Percentiles rank a stretch among this genome's conserved stretches.
Conservation (phyloP, 2,797 vertebrate genomes). For the Sparus aurata region DNA sequence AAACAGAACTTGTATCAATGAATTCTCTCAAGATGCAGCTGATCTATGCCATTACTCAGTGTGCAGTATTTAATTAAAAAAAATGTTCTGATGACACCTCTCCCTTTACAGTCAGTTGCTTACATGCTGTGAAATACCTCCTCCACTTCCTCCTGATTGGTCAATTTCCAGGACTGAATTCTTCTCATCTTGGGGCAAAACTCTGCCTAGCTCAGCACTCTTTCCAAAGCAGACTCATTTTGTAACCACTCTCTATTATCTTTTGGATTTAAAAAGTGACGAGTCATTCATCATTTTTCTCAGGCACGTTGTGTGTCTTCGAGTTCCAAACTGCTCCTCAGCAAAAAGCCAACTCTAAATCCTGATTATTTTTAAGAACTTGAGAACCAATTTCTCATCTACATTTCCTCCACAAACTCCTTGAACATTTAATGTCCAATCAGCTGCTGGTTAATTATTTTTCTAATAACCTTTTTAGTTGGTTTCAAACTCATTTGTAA, state of each 20-base stretch:
- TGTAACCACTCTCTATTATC: slow-evolving; percentile 1
- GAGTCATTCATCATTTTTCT: slow-evolving; percentile 12
- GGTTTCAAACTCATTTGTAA: background rate
- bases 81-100: slow-evolving; percentile 24
- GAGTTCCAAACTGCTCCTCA: background rate
- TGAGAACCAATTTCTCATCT: background rate
- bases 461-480: background rate
- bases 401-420: background rate
- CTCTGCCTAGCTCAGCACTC: slow-evolving; percentile 17
- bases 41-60: background rate
- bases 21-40: slow-evolving; percentile 1
- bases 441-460: background rate
- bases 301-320: background rate
- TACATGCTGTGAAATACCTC: slow-evolving; percentile 2
- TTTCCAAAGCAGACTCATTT: background rate
- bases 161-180: background rate
- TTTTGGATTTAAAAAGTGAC: slow-evolving; percentile 12
- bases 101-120: slow-evolving; percentile 4
- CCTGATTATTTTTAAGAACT: background rate
- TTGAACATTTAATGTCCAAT: background rate
- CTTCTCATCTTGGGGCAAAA: slow-evolving; percentile 9
- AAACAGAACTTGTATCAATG: background rate
- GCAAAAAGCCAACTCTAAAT: background rate
- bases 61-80: background rate
- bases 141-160: slow-evolving; percentile 2